Percentiles rank a stretch among this genome's conserved stretches.
phyloP scores from a whole-genome alignment of 1,140 invertebrate genomes.

The Physella acuta region DNA sequence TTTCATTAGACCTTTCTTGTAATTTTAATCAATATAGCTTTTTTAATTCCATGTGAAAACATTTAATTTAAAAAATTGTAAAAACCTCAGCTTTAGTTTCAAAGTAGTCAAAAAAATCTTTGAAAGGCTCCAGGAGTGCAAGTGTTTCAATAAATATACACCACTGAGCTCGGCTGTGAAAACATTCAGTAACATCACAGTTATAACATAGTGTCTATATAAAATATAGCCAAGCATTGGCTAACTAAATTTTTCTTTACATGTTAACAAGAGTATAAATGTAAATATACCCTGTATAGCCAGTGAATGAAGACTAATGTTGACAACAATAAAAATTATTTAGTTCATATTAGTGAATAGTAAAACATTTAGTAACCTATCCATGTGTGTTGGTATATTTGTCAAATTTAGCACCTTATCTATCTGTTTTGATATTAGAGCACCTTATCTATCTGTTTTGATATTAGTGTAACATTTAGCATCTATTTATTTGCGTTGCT shows the following conservation, averaged over 20 bases:
- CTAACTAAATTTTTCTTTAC: not conserved
- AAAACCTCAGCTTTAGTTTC: slow-evolving; percentile 44
- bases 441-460: not conserved
- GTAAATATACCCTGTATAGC: not conserved
- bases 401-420: not conserved
- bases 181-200: slow-evolving; percentile 22
- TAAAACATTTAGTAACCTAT: not conserved
- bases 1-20: not conserved
- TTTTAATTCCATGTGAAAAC: not conserved
- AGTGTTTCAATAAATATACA: slow-evolving; percentile 45
- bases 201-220: not conserved
- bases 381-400: too few species aligned
- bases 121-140: slow-evolving; percentile 41
- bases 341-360: not conserved
- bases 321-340: not conserved
- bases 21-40: not conserved
- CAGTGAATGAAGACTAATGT: not conserved
- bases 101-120: slow-evolving; percentile 40
- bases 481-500: not conserved
- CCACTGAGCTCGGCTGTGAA: slow-evolving; percentile 49
- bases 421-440: not conserved
- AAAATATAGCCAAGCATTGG: not conserved
- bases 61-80: not conserved
- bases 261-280: not conserved
- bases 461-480: not conserved